Conservation (phyloP, 2,888 invertebrate species). For the Microdon myrmicae region DNA sequence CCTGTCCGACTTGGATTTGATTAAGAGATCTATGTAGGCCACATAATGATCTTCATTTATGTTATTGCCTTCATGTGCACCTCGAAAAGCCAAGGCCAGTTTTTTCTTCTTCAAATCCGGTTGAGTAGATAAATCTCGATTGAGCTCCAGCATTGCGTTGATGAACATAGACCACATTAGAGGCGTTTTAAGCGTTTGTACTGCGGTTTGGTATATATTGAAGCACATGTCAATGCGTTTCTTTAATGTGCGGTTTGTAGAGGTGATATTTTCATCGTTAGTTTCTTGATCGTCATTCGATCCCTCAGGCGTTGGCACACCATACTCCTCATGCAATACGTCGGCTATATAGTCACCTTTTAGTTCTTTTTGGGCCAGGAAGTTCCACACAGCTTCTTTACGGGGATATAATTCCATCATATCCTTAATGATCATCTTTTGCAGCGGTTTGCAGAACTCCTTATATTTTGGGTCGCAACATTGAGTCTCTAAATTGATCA, state of each 20-base stretch:
- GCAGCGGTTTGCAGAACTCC: constrained; percentile 70
- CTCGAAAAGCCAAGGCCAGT: constrained; percentile 68
- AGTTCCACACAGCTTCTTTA: constrained; percentile 72
- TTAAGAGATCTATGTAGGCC: constrained; percentile 64
- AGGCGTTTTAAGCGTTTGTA: constrained; percentile 67
- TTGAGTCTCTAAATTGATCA: constrained; percentile 70
- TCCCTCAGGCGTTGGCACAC: background rate
- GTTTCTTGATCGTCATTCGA: too few relatives aligned
- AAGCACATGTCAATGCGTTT: constrained; percentile 68
- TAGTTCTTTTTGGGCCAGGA: constrained; percentile 71
- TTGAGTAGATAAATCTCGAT: constrained; percentile 66
- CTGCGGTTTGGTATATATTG: constrained; percentile 68
- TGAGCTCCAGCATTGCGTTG: constrained; percentile 70
- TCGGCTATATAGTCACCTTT: constrained; percentile 65
- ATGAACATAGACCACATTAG: constrained; percentile 71
- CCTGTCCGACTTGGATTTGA: constrained; percentile 54
- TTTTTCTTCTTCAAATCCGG: constrained; percentile 68
- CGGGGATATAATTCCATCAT: constrained; percentile 68
- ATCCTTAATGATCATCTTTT: constrained; percentile 69
- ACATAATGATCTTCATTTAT: constrained; percentile 69
- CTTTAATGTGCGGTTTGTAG: constrained; percentile 62
- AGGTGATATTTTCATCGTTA: background rate
- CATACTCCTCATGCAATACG: constrained; percentile 23
- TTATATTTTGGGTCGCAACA: constrained; percentile 70
- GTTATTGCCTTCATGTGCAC: constrained; percentile 67